Evolutionary conservation across 2,888 invertebrate species (phyloP), one percentile per base, ranked within the genome.

Genomic region (Drosophila anceps): DNA sequence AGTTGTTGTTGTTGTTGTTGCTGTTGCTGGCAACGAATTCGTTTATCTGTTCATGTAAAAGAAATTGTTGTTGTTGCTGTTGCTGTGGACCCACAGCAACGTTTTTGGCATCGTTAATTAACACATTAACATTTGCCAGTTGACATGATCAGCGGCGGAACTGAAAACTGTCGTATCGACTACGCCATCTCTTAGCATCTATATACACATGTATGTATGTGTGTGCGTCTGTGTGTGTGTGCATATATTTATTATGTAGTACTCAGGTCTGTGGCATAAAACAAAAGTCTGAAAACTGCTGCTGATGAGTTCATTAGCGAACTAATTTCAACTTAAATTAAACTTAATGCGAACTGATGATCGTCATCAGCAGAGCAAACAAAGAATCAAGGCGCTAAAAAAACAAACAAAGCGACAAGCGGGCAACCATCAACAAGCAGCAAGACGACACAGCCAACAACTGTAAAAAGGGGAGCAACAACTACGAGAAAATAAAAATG

Each of bases 231-330:
- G 29, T 48, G 9, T 39, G n/a, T 55, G 55, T 39, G 8, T 35
- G 20, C n/a, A 6, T 62, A 10, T 65, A 31, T 51, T 24, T 53
- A 35, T 39, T 54, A 39, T 27, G n/a, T 46, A 65, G 57, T 57
- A 57, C 57, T 57, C 48, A 43, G 12, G 44, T 29, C 31, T 33
- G 15, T 59, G 46, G 43, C 39, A 69, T 63, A 80, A 80, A 81
- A 76, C 73, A 67, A 73, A 63, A 51, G 63, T 48, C 58, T 64
- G 31, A 63, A 63, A 68, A 72, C 67, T 61, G 72, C 62, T 58
- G 59, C 69, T 91, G 91, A 92, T 92, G 92, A 90, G 92, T 92
- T 92, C 91, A 92, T 92, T 91, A 91, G 84, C 86, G 86, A 87
- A 88, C 90, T 90, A 91, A 92, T 91, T 91, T 91, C 90, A 88